Evolutionary conservation across 2,888 invertebrate species (phyloP), one percentile per base, ranked within the genome.

Genomic region (Troides aeacus): DNA sequence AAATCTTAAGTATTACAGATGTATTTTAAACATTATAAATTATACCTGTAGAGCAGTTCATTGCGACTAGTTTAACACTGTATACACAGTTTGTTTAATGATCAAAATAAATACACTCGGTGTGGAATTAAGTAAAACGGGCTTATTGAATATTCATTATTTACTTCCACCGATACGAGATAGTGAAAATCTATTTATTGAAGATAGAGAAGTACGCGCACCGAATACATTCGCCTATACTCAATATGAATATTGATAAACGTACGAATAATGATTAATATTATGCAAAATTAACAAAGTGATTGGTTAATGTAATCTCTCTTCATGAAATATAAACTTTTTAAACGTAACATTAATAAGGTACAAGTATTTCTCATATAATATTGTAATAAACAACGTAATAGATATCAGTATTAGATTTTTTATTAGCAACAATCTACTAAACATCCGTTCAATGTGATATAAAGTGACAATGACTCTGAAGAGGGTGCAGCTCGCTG

Each of bases 101-200:
- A 53, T 21, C 30, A 60, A 61, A 61, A 53, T 53, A 61, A 61
- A 61, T 66, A 66, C 21, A 50, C 53, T 53, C 61, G 36, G 58
- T 46, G 60, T 21, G 46, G 24, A n/a, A 23, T 42, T 39, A 30
- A 21, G 23, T 62, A 39, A 62, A 56, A 21, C 62, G 23, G 56
- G 12, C 39, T 62, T 56, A 46, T 66, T 66, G 30, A 66, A 56
- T 67, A 57, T 67, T 67, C 62, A 62, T 57, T 62, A 42, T 67
- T 67, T 57, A 57, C 62, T 24, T 56, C 17, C 24, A 21, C 62
- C 42, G n/a, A n/a, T 56, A 39, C 53, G 56, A 66, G 66, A 66
- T 67, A 67, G 57, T 67, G 61, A 57, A 24, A 42, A 62, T 42
- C 23, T 59, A 59, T 58, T 65, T 46, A 64, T 64, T 64, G 23